A percentile compares a stretch with the other conserved stretches of the same genome.
Evolutionary conservation across 2,797 vertebrate species (phyloP).

Genomic region (Phoebastria nigripes): DNA sequence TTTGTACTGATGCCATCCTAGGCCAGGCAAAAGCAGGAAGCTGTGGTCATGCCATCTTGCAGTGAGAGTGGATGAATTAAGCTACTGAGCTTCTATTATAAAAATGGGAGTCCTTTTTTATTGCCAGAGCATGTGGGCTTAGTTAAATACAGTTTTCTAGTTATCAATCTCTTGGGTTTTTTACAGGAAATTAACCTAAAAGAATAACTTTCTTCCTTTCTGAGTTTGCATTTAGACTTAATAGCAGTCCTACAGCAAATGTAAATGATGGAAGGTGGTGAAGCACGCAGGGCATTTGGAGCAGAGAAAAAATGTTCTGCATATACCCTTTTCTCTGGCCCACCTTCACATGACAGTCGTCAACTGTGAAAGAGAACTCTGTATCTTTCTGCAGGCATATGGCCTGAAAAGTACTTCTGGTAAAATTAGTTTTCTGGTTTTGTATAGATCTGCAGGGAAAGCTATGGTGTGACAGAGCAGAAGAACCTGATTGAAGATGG

Average conservation of each 20-base stretch:
- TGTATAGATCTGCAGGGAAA: slow-evolving; percentile 91
- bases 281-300: not conserved
- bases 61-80: not conserved
- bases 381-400: not conserved
- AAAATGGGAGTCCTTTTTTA: not conserved
- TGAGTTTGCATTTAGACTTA: not conserved
- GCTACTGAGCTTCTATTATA: not conserved
- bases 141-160: not conserved
- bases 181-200: not conserved
- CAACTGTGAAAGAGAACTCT: not conserved
- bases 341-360: not conserved
- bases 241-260: not conserved
- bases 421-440: not conserved
- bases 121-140: not conserved
- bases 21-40: not conserved
- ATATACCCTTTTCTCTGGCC: not conserved
- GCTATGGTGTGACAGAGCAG: slow-evolving; percentile 89
- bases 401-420: not conserved
- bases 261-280: not conserved
- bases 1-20: not conserved
- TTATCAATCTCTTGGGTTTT: not conserved
- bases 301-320: not conserved
- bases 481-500: slow-evolving; percentile 90
- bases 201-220: not conserved
- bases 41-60: not conserved